Evolutionary conservation across 2,113 vertebrate species (phyloP), one percentile per base, ranked within the genome.

Genomic region (Hirundichthys speculiger): DNA sequence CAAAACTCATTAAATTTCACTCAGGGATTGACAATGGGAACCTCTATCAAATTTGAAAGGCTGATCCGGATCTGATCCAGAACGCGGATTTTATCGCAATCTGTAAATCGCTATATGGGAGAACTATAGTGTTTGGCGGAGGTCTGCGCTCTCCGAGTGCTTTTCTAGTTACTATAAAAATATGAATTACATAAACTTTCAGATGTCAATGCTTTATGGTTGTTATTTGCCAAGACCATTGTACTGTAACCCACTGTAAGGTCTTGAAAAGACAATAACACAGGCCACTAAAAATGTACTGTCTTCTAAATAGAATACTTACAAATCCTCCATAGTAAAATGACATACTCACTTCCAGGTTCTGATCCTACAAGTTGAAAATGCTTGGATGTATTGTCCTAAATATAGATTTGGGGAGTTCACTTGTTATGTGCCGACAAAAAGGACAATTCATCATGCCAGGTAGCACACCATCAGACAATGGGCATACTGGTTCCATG

Each of bases 381-480:
- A 53, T 64, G 4, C 16, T 45, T 11, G 5, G n/a, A 45, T 19
- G 9, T 27, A 15, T 3, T 0, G 21, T 43, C 41, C 14, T 24
- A 38, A 2, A 43, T n/a, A 21, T 45, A 46, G 22, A 20, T 18
- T 42, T 4, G n/a, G 27, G 18, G 45, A 56, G 48, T 18, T 51
- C 4, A 14, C 50, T 14, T 2, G 30, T 14, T 38, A 18, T 22
- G 30, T 13, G 30, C 30, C 30, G 11, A 16, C 18, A n/a, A 12
- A 43, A 15, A 45, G 18, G n/a, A 15, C 57, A 55, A 39, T 74
- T 27, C 46, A 49, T 69, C 54, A 72, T 45, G 34, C 9, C 59
- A 50, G 65, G 49, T 27, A 63, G 66, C 40, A n/a, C 21, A 22
- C 30, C 18, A n/a, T 58, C 40, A 75, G 59, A 62, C 59, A 19